These are phyloP conservation scores for Agonopterix heracliana DNA, from an alignment of 2,888 invertebrate genomes.

Conservation along the genomic window DNA sequence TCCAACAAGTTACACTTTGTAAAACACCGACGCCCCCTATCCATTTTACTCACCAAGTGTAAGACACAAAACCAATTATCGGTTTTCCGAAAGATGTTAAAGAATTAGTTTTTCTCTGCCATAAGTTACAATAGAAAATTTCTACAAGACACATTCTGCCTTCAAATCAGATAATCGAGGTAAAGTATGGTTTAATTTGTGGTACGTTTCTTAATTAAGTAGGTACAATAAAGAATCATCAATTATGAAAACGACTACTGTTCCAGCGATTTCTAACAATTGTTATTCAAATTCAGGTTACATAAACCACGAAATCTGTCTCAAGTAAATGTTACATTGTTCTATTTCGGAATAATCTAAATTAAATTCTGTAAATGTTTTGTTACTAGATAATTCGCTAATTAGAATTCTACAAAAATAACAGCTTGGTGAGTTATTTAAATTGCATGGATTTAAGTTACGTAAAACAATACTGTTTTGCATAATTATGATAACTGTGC, in stretches of 20 bases:
- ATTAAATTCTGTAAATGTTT: slow-evolving; percentile 4
- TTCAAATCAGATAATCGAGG: no score
- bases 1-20: no score
- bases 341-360: not conserved
- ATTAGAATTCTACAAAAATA: not conserved
- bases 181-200: no score
- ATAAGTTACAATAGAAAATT: no score
- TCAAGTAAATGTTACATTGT: not conserved
- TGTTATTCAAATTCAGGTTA: not conserved
- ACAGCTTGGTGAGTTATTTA: not conserved
- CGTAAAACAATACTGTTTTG: not conserved
- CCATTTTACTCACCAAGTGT: no score
- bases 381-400: slow-evolving; percentile 4
- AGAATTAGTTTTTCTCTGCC: no score
- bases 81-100: no score
- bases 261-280: not conserved
- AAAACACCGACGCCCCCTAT: no score
- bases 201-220: no score
- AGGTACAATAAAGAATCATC: no score
- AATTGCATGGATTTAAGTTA: not conserved
- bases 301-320: not conserved
- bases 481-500: not conserved
- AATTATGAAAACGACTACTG: not conserved
- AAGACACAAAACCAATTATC: no score
- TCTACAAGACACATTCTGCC: no score